Evolutionary conservation across 2,113 vertebrate genomes (phyloP), one percentile per base, ranked within the genome.

Genomic region (Gymnogyps californianus): DNA sequence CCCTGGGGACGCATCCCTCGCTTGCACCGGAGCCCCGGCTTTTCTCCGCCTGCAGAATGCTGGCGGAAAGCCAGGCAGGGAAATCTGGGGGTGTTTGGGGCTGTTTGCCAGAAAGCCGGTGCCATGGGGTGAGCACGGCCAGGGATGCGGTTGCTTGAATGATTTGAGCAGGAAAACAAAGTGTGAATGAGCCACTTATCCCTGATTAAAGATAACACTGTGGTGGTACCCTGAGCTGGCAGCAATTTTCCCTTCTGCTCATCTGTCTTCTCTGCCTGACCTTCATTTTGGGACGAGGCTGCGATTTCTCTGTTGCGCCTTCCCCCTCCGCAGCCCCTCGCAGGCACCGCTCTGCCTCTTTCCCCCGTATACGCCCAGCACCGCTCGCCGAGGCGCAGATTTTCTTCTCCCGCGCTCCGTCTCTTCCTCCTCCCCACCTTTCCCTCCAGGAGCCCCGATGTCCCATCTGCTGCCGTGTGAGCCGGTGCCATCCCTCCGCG

Each of bases 341-440:
- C 40, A 19, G 29, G 55, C 17, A 4, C 54, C 2, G 11, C 34
- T 19, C 61, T 0, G 3, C 20, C 55, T 86, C 57, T 6, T 34
- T 6, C 11, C 7, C 20, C 38, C 0, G 1, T 3, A 0, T 1
- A 3, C 9, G 5, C 52, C 52, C 1, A 0, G 58, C 52, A 31
- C 42, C 0, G 1, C 52, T 64, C 9, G 1, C 3, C 2, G 7
- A 20, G 6, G 38, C n/a, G 5, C 70, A 38, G 29, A 20, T 91
- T 89, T 52, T 32, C 89, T 34, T 71, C 66, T 67, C 57, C 47
- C 19, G 7, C 2, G 2, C 36, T n/a, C 79, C 4, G 0, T 7
- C 76, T 40, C 64, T 4, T 31, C 58, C 67, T 86, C 31, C 87
- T 75, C 58, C 67, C 54, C 36, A 7, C 20, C 16, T 16, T 9